Evolutionary conservation across 2,888 invertebrate species (phyloP).

Genomic region (Acrobasis repandana): DNA sequence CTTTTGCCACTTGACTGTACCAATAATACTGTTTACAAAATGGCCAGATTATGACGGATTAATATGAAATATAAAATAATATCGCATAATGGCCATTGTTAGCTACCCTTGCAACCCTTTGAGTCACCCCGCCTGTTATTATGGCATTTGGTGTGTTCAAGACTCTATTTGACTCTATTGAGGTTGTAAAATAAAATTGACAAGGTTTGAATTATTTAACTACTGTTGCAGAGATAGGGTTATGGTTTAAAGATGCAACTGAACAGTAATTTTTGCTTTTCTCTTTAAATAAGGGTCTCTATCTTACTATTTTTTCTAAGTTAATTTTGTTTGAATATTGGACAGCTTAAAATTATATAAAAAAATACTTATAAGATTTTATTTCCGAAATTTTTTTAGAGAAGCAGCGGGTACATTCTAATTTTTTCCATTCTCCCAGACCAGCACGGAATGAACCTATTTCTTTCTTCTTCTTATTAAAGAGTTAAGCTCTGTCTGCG

Average conservation of each 20-base stretch:
- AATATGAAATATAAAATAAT: constrained; percentile 47
- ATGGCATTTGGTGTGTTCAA: constrained; percentile 47
- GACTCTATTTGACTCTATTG: constrained; percentile 14
- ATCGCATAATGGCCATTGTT: constrained; percentile 23
- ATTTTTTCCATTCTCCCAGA: too few relatives aligned
- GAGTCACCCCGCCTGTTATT: constrained; percentile 46
- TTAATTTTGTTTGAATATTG: too few relatives aligned
- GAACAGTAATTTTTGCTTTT: too few relatives aligned
- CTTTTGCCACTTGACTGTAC: constrained; percentile 39
- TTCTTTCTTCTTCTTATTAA: too few relatives aligned
- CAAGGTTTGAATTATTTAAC: constrained; percentile 8
- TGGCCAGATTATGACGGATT: constrained; percentile 63
- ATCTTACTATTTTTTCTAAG: too few relatives aligned
- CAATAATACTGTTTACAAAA: constrained; percentile 41
- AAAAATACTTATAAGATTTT: too few relatives aligned
- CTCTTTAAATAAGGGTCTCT: too few relatives aligned
- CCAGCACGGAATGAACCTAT: too few relatives aligned
- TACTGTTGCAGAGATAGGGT: background rate
- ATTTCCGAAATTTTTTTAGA: too few relatives aligned
- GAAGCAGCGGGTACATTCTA: too few relatives aligned
- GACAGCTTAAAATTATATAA: too few relatives aligned
- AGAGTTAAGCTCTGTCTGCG: too few relatives aligned
- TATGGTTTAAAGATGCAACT: background rate
- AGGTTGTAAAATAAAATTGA: constrained; percentile 5
- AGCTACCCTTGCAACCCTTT: constrained; percentile 31